Evolutionary conservation across 2,797 vertebrate species (phyloP).

Genomic region (Poecilia velifera): DNA sequence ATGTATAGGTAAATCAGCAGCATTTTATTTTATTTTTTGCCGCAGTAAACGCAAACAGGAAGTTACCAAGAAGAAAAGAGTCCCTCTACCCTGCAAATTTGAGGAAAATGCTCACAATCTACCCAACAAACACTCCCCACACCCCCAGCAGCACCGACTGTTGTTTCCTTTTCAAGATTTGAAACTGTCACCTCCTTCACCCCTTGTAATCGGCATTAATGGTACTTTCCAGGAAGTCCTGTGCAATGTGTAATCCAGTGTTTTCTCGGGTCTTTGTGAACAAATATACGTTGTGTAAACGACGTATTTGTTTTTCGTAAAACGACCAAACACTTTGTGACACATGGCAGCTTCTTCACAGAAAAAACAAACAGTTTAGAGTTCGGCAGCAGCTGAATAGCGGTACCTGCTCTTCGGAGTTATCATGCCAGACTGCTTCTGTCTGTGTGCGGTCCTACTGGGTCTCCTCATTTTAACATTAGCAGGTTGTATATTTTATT

Average conservation of each 20-base stretch:
- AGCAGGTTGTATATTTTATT: constrained; percentile 83
- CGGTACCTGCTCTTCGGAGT: neutral
- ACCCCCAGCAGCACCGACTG: neutral
- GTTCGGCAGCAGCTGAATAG: neutral
- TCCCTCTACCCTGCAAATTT: neutral
- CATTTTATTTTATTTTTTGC: neutral
- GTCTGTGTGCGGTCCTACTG: constrained; percentile 79
- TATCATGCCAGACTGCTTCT: constrained; percentile 86
- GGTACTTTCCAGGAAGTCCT: constrained; percentile 72
- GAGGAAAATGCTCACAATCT: neutral
- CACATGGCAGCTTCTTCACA: neutral
- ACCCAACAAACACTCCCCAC: neutral
- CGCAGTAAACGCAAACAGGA: neutral
- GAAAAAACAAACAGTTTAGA: neutral
- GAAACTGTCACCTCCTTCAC: neutral
- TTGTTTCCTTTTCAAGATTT: neutral
- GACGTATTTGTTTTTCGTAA: neutral
- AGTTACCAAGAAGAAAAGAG: neutral
- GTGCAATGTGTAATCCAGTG: neutral
- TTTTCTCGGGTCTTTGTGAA: neutral
- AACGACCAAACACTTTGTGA: neutral
- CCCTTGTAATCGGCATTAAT: constrained; percentile 24
- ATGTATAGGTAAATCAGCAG: neutral
- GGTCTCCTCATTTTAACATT: constrained; percentile 76
- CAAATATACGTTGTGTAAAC: neutral